These are phyloP conservation scores for Petrocephalus sullivani DNA, from an alignment of 2,797 vertebrate species.

Conservation along the genomic window DNA sequence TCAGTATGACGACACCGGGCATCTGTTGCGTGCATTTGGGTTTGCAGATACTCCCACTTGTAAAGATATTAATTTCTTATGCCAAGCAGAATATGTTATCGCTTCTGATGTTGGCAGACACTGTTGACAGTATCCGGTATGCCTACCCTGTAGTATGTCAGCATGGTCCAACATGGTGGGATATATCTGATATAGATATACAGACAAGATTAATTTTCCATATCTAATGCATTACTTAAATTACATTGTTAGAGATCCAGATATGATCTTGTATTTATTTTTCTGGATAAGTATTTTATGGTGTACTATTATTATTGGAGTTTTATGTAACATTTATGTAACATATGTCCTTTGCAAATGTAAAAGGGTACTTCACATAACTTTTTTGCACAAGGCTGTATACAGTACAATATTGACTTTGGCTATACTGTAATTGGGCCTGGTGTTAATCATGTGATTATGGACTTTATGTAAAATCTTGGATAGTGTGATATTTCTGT, in stretches of 20 bases:
- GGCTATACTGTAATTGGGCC: neutral
- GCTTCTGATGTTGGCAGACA: neutral
- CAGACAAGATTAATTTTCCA: neutral
- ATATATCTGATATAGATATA: neutral
- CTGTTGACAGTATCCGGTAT: neutral
- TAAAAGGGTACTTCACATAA: neutral
- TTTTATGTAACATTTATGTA: neutral
- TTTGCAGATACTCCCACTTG: neutral
- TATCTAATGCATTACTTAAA: neutral
- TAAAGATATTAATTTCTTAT: neutral
- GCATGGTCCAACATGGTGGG: neutral
- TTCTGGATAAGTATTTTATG: neutral
- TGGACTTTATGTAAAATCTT: neutral
- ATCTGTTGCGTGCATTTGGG: neutral
- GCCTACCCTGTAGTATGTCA: neutral
- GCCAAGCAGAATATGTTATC: neutral
- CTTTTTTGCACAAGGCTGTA: neutral
- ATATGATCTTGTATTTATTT: neutral
- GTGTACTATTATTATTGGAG: neutral
- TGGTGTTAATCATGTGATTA: neutral
- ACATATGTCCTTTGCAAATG: neutral
- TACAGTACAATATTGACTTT: neutral
- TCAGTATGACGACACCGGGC: neutral
- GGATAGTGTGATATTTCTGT: neutral
- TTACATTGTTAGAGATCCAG: neutral